Evolutionary conservation across 2,888 invertebrate genomes (phyloP), one percentile per base, ranked within the genome.

Genomic region (Platerodrilus igneus): DNA sequence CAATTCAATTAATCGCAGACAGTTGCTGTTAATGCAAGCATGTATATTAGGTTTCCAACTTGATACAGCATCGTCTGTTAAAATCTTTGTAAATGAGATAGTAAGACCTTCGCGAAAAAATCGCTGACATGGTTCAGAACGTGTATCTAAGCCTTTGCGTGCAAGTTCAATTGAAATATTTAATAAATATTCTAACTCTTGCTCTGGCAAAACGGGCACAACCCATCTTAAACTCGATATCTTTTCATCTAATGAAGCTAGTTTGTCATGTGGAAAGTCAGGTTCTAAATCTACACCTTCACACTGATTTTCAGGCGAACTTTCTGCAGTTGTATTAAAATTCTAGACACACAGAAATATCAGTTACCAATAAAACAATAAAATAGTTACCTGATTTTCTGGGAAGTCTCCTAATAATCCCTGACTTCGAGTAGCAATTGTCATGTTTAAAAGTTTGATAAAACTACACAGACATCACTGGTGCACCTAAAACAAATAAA

Each of bases 21-120:
- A 93, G 65, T 95, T 95, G 59, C 88, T 84, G 61, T 91, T 80
- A 56, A 96, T 95, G 72, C 92, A 94, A 66, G 84, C 86, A 68
- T 96, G 95, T 64, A 96, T 96, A 69, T 95, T 95, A 60, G 83
- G 81, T 71, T 95, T 96, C 96, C 96, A 96, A 60, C 93, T 93
- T 61, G 89, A 89, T 33, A 96, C 95, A 35, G 96, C 95, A 70
- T 96, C 96, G 69, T 96, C 96, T 10, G 94, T 94, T 60, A 96
- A 77, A 63, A 96, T 93, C 74, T 95, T 95, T 31, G 90, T 90
- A 69, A 96, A 96, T 34, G 95, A 95, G 53, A 88, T 81, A 46
- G 92, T 91, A 53, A 96, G 76, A 33, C 93, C 92, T 66, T 95
- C 94, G 58, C 89, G 82, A 74, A 93, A 94, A 73, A 96, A 96